Base-by-base conservation (phyloP, 2,888 invertebrate species). In the Synergus umbraculus region DNA sequence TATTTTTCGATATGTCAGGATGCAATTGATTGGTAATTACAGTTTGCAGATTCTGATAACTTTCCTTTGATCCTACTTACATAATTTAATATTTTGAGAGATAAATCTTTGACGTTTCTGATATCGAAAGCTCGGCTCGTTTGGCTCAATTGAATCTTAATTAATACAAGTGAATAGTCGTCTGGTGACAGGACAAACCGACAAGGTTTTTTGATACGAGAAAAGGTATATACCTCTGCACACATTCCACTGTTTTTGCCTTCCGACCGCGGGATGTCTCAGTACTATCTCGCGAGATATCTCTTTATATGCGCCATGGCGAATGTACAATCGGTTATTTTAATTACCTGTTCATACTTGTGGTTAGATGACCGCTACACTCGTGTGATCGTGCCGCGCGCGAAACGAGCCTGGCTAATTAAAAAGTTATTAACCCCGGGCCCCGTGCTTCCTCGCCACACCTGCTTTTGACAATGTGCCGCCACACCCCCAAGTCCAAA, bases 241-340 rank as follows among this genome's bases (percentile, higher is more conserved):
- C 73, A 73, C 78, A 69, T 78, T 73, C 58, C 73, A 44, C 78
- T 41, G 73, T 78, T 78, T 78, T 78, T 73, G 49, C 63, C 77
- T 65, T 5, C 13, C 77, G 37, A 64, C 64, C 37, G 15, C 73
- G 54, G 54, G 54, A 73, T 64, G 63, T 64, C 64, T 64, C 65
- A 2, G 37, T 29, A 37, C 77, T 77, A 77, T 77, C 76, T 44
- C 60, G 64, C 78, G 58, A 49, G 60, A 66, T 44, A 78, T 78
- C 78, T 64, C 69, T 67, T 69, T 78, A 67, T 60, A 67, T 66
- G 67, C 60, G 78, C 64, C 76, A 64, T 76, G 64, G 73, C 63
- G 78, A 73, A 73, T 76, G 78, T 76, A 63, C 73, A 73, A 73
- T 73, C 73, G 64, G 73, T 76, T 78, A 78, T 76, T 78, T 78